Conservation (phyloP, 2,797 vertebrate genomes). For the Anomalospiza imberbis region DNA sequence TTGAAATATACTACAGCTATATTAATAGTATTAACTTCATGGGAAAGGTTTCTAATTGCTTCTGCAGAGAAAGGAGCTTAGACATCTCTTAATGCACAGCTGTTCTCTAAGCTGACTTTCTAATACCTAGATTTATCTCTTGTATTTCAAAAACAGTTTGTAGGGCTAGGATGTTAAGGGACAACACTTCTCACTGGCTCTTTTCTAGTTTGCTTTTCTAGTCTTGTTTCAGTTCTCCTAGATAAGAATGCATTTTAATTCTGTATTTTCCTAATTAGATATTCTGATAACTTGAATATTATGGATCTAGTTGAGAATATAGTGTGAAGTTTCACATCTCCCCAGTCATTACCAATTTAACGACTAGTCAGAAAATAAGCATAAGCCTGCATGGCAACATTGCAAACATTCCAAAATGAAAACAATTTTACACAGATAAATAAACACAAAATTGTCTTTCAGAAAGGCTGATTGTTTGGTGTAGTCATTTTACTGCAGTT, state of each 20-base stretch:
- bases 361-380: neutral
- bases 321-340: neutral
- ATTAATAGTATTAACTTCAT: neutral
- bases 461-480: neutral
- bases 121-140: neutral
- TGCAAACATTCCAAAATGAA: neutral
- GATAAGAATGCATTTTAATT: neutral
- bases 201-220: neutral
- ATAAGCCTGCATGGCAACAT: neutral
- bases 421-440: neutral
- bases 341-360: neutral
- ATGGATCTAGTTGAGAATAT: neutral
- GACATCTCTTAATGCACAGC: neutral
- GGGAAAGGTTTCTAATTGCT: neutral
- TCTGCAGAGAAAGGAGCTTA: neutral
- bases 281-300: neutral
- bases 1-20: neutral
- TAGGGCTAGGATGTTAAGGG: neutral
- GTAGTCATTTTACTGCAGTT: neutral
- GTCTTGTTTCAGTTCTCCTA: neutral
- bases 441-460: fast-evolving
- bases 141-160: neutral
- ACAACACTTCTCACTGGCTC: neutral
- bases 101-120: neutral
- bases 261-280: neutral